A percentile compares a stretch with the other conserved stretches of the same genome.
Conservation (phyloP, 2,888 invertebrate species). For the Amblyteles armatorius region DNA sequence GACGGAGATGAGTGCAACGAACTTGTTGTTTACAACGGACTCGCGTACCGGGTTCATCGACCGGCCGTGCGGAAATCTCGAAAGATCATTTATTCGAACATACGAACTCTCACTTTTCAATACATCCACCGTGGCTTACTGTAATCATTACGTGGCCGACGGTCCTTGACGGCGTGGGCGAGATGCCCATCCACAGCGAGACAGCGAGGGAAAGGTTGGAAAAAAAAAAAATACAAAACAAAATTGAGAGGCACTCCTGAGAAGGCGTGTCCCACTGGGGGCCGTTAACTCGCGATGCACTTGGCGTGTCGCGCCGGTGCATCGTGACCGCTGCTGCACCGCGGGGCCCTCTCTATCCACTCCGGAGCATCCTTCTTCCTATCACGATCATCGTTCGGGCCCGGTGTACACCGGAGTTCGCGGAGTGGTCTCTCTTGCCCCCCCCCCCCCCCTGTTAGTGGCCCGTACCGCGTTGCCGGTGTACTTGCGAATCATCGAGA, state of each 20-base stretch:
- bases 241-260: constrained; percentile 37
- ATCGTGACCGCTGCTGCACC: constrained; percentile 27
- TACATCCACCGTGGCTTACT: neutral
- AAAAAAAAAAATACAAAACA: constrained; percentile 19
- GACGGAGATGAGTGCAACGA: constrained; percentile 49
- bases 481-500: constrained; percentile 75
- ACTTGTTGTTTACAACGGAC: constrained; percentile 64
- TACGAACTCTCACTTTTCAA: constrained; percentile 3
- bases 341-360: constrained; percentile 12
- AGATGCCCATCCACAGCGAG: neutral
- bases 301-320: constrained; percentile 50
- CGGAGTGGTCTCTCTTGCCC: neutral
- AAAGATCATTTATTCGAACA: constrained; percentile 32
- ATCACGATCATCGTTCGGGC: constrained; percentile 9
- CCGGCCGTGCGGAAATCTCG: constrained; percentile 36
- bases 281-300: constrained; percentile 65
- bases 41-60: constrained; percentile 56
- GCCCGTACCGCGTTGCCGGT: constrained; percentile 3
- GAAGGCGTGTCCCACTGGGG: constrained; percentile 56
- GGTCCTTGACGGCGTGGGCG: constrained; percentile 8
- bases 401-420: neutral
- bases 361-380: constrained; percentile 25
- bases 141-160: neutral
- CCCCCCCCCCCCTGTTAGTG: neutral
- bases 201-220: neutral